Conservation (phyloP, 2,888 invertebrate species). For the Tenthredo mesomela region DNA sequence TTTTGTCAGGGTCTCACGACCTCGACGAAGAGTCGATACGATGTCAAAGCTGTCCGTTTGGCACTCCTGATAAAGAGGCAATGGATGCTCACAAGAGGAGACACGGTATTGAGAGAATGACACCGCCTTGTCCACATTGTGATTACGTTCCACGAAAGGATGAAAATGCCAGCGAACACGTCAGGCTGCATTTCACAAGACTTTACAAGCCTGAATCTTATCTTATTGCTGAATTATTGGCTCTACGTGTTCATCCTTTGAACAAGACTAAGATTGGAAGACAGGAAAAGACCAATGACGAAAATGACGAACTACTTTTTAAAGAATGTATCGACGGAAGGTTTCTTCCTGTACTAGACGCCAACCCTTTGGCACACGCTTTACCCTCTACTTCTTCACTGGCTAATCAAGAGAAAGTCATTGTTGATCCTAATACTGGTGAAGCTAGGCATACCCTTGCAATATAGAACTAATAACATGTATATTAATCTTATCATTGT, state of each 20-base stretch:
- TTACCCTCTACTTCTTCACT: conserved; percentile 56
- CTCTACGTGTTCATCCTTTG: conserved; percentile 64
- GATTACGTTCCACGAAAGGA: conserved; percentile 74
- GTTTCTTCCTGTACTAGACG: conserved; percentile 66
- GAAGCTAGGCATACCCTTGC: conserved; percentile 67
- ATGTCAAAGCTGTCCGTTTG: conserved; percentile 71
- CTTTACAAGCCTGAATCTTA: conserved; percentile 74
- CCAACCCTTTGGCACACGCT: conserved; percentile 43
- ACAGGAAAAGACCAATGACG: conserved; percentile 56
- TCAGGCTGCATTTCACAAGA: conserved; percentile 71
- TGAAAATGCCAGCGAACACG: conserved; percentile 71
- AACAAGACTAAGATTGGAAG: conserved; percentile 57
- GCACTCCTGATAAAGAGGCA: conserved; percentile 68
- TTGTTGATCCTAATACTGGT: conserved; percentile 73
- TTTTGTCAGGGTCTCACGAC: conserved; percentile 55
- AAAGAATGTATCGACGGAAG: conserved; percentile 69
- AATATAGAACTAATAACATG: conserved; percentile 15
- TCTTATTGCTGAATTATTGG: conserved; percentile 70
- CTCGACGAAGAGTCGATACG: conserved; percentile 61
- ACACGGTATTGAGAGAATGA: conserved; percentile 73
- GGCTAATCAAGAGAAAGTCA: conserved; percentile 67
- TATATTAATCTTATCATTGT: not conserved
- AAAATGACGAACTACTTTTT: conserved; percentile 66
- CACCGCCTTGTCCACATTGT: conserved; percentile 73
- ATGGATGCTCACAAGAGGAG: conserved; percentile 72